Percentiles rank a stretch among this genome's conserved stretches.
Evolutionary conservation across 2,113 vertebrate species (phyloP).

Genomic region (Zosterops hypoxanthus): DNA sequence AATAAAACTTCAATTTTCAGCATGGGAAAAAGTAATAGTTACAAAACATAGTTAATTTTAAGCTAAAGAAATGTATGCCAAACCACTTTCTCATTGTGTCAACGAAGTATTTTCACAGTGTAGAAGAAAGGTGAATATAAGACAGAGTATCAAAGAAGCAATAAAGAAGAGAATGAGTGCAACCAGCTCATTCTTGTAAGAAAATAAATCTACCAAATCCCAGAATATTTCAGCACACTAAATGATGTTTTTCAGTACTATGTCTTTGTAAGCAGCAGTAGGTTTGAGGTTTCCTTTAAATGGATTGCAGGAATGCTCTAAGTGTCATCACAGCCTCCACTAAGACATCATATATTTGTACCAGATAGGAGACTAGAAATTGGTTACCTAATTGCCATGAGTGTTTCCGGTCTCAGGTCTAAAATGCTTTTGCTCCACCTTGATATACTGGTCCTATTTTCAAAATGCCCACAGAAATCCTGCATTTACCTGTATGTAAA

Average conservation of each 20-base stretch:
- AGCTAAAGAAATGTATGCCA: rapidly evolving
- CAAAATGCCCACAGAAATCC: not conserved
- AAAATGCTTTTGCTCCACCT: rapidly evolving
- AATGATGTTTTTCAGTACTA: not conserved
- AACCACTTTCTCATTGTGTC: rapidly evolving
- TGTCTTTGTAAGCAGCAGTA: not conserved
- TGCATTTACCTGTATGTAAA: rapidly evolving
- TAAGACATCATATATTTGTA: not conserved
- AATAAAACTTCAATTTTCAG: not conserved
- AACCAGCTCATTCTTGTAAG: not conserved
- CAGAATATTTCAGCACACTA: not conserved
- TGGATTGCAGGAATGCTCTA: not conserved
- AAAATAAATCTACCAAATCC: not conserved
- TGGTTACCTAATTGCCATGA: not conserved
- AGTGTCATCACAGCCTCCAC: not conserved
- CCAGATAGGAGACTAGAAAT: not conserved
- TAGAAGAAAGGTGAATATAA: not conserved
- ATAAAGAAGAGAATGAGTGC: not conserved
- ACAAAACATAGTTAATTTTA: not conserved
- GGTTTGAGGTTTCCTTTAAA: not conserved
- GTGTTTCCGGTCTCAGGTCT: not conserved
- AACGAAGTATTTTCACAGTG: not conserved
- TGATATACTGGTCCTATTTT: not conserved
- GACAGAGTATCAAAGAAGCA: not conserved
- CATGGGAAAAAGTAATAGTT: not conserved